Percentiles rank a stretch among this genome's conserved stretches.
These are phyloP conservation scores for Enteromius anoplus DNA, from an alignment of 2,797 vertebrate species.

Conservation along the genomic window DNA sequence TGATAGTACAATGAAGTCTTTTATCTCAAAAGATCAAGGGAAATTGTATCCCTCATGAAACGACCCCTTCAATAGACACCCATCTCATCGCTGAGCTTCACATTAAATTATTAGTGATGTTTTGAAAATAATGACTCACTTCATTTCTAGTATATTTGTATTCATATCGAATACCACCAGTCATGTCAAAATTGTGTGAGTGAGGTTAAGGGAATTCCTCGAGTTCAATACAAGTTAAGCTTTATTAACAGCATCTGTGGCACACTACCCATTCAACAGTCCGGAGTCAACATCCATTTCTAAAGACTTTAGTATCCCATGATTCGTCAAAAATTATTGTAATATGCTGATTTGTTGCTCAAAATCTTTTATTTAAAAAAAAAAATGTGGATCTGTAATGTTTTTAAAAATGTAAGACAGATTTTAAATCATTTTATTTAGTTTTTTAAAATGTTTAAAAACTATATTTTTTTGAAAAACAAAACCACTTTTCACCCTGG, in stretches of 20 bases:
- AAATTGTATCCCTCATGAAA: conserved; percentile 4
- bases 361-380: background rate
- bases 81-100: background rate
- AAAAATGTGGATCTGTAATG: too few species aligned
- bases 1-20: background rate
- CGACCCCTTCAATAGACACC: background rate
- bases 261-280: background rate
- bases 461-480: background rate
- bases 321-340: background rate
- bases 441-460: too few species aligned
- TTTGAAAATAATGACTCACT: conserved; percentile 21
- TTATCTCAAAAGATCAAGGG: conserved; percentile 13
- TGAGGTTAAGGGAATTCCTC: background rate
- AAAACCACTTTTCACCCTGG: background rate
- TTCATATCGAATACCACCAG: conserved; percentile 18
- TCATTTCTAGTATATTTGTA: conserved; percentile 6
- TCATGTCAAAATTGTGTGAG: background rate
- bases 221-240: background rate
- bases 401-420: background rate
- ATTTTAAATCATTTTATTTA: too few species aligned
- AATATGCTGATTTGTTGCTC: background rate
- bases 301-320: background rate
- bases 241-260: background rate
- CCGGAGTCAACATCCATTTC: background rate
- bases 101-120: background rate